phyloP scores from a whole-genome alignment of 2,113 vertebrate genomes.

The Misgurnus mizolepis region DNA sequence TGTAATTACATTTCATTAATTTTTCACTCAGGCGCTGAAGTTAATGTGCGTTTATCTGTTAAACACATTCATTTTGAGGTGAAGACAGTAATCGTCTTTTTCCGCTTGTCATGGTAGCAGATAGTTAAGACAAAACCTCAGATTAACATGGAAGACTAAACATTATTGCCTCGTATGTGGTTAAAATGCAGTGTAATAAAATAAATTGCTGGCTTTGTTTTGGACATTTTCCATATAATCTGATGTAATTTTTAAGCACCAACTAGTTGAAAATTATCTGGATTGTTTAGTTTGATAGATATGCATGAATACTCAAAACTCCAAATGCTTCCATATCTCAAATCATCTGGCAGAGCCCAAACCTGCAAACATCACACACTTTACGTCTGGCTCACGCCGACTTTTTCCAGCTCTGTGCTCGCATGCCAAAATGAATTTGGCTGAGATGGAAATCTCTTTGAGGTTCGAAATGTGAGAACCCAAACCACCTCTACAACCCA shows the following conservation, averaged over 20 bases:
- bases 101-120: neutral
- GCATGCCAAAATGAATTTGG: conserved; percentile 15
- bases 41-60: neutral
- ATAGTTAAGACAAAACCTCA: neutral
- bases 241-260: neutral
- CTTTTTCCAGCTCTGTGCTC: conserved; percentile 12
- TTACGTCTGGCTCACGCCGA: conserved; percentile 1
- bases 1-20: no score
- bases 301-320: neutral
- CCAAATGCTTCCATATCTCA: conserved; percentile 13
- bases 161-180: neutral
- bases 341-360: neutral
- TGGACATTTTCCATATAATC: neutral
- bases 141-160: neutral
- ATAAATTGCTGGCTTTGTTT: neutral
- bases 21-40: no score
- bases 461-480: conserved; percentile 35
- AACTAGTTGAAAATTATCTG: neutral
- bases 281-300: no score
- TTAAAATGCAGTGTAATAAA: neutral
- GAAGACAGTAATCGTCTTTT: neutral
- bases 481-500: neutral
- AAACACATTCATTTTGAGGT: neutral
- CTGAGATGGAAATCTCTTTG: conserved; percentile 21
- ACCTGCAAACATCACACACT: neutral